These are phyloP conservation scores for Pimephales promelas DNA, from an alignment of 2,113 vertebrate genomes.

Conservation along the genomic window DNA sequence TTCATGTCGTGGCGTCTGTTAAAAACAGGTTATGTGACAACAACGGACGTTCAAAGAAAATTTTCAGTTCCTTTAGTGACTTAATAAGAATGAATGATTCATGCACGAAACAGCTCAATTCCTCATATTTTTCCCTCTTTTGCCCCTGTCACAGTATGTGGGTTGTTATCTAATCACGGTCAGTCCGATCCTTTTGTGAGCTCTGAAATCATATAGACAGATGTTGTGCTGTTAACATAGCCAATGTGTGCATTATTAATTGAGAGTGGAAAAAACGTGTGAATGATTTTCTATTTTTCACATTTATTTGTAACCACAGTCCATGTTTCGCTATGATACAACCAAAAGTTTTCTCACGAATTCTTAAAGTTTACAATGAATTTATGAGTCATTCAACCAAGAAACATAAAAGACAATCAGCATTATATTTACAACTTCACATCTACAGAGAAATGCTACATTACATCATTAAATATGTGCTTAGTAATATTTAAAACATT, in stretches of 20 bases:
- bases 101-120: not conserved
- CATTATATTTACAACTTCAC: not conserved
- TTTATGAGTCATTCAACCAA: not conserved
- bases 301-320: slow-evolving; percentile 6
- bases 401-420: not conserved
- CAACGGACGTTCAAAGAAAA: not conserved
- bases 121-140: not conserved
- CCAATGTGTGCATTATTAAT: not conserved
- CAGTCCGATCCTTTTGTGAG: not conserved
- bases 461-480: slow-evolving; percentile 6
- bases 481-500: not conserved
- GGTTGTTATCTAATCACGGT: not conserved
- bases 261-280: not conserved
- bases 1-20: too few relatives aligned
- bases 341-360: not conserved
- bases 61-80: not conserved
- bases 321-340: not conserved
- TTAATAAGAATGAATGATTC: not conserved
- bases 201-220: not conserved
- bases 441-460: not conserved
- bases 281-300: not conserved
- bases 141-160: not conserved
- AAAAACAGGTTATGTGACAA: too few relatives aligned
- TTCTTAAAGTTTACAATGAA: not conserved
- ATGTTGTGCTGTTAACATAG: not conserved